Evolutionary conservation across 2,797 vertebrate species (phyloP), one percentile per base, ranked within the genome.

Genomic region (Ambastaia sidthimunki): DNA sequence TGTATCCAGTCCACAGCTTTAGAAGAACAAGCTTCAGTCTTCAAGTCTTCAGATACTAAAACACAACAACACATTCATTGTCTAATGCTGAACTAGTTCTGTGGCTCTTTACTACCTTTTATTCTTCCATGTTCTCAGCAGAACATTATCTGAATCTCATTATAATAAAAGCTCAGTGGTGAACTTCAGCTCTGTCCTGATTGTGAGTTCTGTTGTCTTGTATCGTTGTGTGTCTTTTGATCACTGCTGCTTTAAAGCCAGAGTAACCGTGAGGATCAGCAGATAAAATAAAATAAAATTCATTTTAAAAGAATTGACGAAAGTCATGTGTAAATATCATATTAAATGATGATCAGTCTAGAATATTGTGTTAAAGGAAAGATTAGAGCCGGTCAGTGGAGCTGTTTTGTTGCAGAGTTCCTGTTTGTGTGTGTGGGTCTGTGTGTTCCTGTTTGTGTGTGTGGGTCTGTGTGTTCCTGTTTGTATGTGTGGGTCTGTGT

Each of bases 91-190:
- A 65, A 62, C 37, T 34, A 41, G 55, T 80, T 63, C 74, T 67
- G 50, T 76, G 34, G 55, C 16, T 57, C 66, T 76, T 78, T 78
- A 21, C 44, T 78, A 71, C n/a, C 57, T 78, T 62, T 80, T 34
- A 28, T 73, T 73, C 31, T 65, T 67, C 60, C 12, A 12, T 80
- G 59, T 80, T 80, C 50, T 80, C 70, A 19, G 65, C 21, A 25
- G 66, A 69, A 16, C n/a, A 4, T 41, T 19, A 44, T 79, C 59
- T 65, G 78, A 48, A 67, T 73, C 72, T 41, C 65, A 79, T 52
- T 3, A 72, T 72, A 72, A 71, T 79, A 71, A 66, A 73, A 57
- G 67, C 70, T 31, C 19, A 44, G 60, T 52, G 16, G 60, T 3
- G 60, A 34, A 55, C 37, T 65, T 70, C 3, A 1, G 44, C 19